Evolutionary conservation across 2,797 vertebrate species (phyloP), one percentile per base, ranked within the genome.

Genomic region (Nasua narica): DNA sequence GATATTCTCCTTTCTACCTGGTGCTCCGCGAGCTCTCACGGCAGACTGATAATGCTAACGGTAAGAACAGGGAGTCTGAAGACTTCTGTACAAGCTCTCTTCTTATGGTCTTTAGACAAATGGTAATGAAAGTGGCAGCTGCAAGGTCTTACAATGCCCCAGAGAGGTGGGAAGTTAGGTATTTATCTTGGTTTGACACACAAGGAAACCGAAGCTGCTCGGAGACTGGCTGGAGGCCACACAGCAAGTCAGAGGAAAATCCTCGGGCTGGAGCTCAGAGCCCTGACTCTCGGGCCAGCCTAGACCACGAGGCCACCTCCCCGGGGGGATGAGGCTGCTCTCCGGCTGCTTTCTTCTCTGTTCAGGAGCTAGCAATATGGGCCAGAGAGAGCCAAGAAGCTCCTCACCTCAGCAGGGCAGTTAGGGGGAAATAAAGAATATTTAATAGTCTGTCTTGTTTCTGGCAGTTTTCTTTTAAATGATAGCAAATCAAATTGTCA

Each of bases 121-220:
- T 12, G 67, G 78, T 89, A 78, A 83, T n/a, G 40, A 70, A 85
- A 94, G 76, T 69, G 95, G 77, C 90, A 89, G 83, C 50, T 46
- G 2, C 1, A 18, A 92, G 83, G 25, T 9, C 81, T 87, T 23
- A 77, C 54, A 74, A 70, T 65, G 65, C 25, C 90, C 87, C 65
- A 43, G 78, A 74, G 87, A 65, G 60, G 83, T 92, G 72, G 89
- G 48, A 48, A 91, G 54, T 67, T 40, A 62, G 56, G 56, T 97
- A 77, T 98, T 98, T 96, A 83, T 96, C 90, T 98, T 98, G 95
- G 95, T 97, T 94, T 95, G 84, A 95, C 87, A 87, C 79, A 86
- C 43, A 84, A 97, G 95, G 84, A 96, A 96, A 96, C 72, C 37
- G n/a, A 91, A 91, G 90, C 18, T 85, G 43, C 82, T 56, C 84